A percentile compares a stretch with the other conserved stretches of the same genome.
Conservation (phyloP, 2,797 vertebrate species). For the Falco berigora region DNA sequence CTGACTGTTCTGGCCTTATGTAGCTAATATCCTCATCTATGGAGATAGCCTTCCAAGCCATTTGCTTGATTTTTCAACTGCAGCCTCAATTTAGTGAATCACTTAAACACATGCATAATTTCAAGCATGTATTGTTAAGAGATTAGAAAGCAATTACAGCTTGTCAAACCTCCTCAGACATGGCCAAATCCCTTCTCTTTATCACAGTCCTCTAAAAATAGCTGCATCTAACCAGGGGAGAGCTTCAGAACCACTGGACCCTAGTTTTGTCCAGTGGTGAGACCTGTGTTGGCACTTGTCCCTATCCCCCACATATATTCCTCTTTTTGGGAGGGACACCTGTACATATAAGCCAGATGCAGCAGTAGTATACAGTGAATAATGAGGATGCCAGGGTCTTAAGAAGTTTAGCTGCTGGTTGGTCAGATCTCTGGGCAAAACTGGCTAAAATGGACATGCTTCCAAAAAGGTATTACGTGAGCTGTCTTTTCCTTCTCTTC, state of each 20-base stretch:
- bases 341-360: rapidly evolving
- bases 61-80: neutral
- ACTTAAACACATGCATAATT: constrained; percentile 29
- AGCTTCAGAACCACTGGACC: neutral
- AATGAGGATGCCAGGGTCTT: neutral
- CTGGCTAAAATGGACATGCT: neutral
- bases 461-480: neutral
- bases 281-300: neutral
- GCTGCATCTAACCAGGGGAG: neutral
- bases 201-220: constrained; percentile 1
- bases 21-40: neutral
- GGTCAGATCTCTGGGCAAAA: neutral
- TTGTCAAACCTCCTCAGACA: constrained; percentile 40
- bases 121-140: constrained; percentile 39
- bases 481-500: neutral
- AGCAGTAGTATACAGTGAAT: neutral
- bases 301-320: neutral
- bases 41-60: neutral
- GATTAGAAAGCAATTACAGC: constrained; percentile 57
- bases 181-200: constrained; percentile 40
- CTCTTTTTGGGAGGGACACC: neutral
- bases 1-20: neutral
- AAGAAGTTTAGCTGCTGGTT: neutral
- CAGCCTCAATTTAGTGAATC: neutral
- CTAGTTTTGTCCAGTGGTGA: neutral